Conservation (phyloP, 2,888 invertebrate genomes). For the Bruchidius siliquastri region DNA sequence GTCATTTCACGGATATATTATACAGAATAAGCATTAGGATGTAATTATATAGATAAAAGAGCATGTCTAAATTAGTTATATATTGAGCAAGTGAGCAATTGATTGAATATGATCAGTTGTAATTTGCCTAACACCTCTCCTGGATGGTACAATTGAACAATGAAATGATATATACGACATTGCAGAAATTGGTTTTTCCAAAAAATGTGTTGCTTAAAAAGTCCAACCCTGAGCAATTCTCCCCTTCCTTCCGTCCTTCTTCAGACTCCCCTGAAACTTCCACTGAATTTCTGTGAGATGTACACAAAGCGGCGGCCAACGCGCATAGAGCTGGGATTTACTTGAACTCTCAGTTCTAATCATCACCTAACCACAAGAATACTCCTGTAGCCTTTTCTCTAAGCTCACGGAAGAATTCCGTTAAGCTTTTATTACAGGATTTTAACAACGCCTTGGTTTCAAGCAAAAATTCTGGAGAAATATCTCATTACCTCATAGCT, state of each 20-base stretch:
- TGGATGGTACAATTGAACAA: no score
- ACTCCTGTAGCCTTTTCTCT: neutral
- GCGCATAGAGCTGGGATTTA: neutral
- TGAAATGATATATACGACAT: no score
- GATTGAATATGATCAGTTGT: no score
- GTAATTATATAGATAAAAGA: no score
- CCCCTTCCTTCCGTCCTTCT: neutral
- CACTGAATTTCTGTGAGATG: neutral
- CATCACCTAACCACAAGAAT: neutral
- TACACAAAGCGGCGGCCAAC: neutral
- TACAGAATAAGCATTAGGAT: no score
- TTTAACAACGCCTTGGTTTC: neutral
- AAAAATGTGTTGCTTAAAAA: neutral
- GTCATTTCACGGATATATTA: no score
- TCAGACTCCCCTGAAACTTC: neutral
- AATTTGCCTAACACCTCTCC: no score
- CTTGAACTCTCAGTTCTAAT: neutral
- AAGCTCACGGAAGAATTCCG: neutral
- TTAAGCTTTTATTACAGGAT: neutral
- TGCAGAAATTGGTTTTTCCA: no score
- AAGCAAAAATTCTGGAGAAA: neutral
- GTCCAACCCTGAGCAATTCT: neutral
- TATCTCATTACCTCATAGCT: no score
- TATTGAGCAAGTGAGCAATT: no score
- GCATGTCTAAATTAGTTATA: no score